A percentile compares a stretch with the other conserved stretches of the same genome.
These are phyloP conservation scores for Epinephelus moara DNA, from an alignment of 2,113 vertebrate species.

Conservation along the genomic window DNA sequence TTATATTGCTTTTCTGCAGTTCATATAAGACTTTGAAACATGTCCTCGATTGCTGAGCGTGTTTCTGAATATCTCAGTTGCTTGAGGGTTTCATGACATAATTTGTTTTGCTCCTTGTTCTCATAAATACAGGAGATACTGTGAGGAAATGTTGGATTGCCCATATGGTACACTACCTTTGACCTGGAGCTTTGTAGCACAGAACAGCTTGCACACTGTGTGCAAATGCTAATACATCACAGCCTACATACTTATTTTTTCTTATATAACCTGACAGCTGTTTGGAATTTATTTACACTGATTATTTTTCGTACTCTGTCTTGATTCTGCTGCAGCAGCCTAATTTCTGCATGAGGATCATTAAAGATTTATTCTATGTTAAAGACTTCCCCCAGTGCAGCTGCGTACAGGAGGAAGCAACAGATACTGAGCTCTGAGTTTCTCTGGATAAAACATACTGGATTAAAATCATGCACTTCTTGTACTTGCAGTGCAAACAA, in stretches of 20 bases:
- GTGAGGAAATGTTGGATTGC: background rate
- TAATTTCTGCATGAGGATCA: background rate
- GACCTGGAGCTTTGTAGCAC: conserved; percentile 9
- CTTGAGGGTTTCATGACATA: background rate
- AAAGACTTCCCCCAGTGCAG: background rate
- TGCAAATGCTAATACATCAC: conserved; percentile 2
- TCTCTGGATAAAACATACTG: background rate
- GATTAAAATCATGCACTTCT: background rate
- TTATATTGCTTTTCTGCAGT: background rate
- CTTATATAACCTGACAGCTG: conserved; percentile 33
- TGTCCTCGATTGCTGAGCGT: background rate
- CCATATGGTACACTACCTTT: background rate
- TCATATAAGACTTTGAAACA: background rate
- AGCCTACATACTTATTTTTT: conserved; percentile 19
- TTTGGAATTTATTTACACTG: conserved; percentile 4
- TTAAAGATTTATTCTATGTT: conserved; percentile 21
- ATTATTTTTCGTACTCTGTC: background rate
- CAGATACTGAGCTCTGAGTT: background rate
- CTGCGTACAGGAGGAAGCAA: background rate
- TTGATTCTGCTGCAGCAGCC: conserved; percentile 1
- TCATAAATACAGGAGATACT: background rate
- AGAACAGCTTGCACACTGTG: conserved; percentile 26
- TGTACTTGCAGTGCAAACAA: conserved; percentile 5
- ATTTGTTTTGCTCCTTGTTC: background rate
- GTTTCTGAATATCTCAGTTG: background rate